Conservation (phyloP, 2,797 vertebrate genomes). For the Babyrousa celebensis region DNA sequence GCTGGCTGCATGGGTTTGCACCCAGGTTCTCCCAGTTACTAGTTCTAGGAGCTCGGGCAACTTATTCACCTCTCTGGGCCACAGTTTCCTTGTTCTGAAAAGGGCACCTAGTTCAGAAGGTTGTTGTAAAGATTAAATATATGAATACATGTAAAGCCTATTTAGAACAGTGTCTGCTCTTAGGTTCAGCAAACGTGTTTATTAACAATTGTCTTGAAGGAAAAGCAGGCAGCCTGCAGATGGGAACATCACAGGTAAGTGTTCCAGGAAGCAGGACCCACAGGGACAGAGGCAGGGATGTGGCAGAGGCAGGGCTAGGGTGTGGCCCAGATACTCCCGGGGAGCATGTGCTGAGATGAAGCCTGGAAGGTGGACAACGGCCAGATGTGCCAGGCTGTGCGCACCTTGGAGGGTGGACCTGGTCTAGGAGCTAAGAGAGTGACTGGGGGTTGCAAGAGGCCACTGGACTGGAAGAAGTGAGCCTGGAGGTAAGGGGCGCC, state of each 20-base stretch:
- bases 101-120: not conserved
- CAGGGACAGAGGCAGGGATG: not conserved
- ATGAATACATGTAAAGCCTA: not conserved
- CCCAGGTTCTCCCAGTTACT: not conserved
- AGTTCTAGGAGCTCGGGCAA: not conserved
- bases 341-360: not conserved
- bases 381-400: not conserved
- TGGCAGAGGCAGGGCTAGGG: not conserved
- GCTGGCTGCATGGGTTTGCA: not conserved
- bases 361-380: not conserved
- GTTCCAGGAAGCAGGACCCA: not conserved
- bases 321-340: accelerated
- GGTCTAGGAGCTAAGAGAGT: not conserved
- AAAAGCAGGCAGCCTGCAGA: not conserved
- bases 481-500: too few relatives aligned
- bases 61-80: not conserved
- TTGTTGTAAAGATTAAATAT: not conserved
- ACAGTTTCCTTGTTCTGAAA: not conserved
- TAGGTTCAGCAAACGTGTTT: not conserved
- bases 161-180: not conserved
- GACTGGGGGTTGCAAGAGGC: not conserved
- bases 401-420: not conserved
- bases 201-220: not conserved
- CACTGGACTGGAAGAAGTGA: not conserved
- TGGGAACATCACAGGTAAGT: not conserved